A percentile compares a stretch with the other conserved stretches of the same genome.
Evolutionary conservation across 2,797 vertebrate species (phyloP).

Genomic region (Protonibea diacanthus): DNA sequence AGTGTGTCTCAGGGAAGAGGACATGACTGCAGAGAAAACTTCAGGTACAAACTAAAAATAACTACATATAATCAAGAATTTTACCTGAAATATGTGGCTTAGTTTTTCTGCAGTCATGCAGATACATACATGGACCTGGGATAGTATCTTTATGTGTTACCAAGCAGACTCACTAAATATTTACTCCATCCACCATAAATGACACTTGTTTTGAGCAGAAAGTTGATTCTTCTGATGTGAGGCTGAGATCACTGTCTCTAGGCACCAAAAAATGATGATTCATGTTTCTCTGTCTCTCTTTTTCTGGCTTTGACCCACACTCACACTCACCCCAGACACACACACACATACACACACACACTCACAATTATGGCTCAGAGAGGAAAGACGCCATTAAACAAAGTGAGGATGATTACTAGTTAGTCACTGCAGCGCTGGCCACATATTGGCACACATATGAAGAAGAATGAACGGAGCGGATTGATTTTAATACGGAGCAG

Average conservation of each 20-base stretch:
- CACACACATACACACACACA: too few species aligned
- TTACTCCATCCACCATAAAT: not conserved
- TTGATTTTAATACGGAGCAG: slow-evolving; percentile 4
- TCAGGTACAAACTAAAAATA: too few species aligned
- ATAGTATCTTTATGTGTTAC: not conserved
- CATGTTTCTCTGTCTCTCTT: slow-evolving; percentile 13
- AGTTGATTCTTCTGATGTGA: not conserved
- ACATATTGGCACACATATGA: not conserved
- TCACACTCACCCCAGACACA: not conserved
- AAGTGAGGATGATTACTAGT: slow-evolving; percentile 25
- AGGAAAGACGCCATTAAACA: slow-evolving; percentile 22
- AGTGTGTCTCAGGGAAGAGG: too few species aligned
- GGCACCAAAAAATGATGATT: slow-evolving; percentile 53
- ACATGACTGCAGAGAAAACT: too few species aligned
- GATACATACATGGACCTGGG: too few species aligned
- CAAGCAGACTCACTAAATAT: not conserved
- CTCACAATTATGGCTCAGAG: slow-evolving; percentile 24
- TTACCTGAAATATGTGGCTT: too few species aligned
- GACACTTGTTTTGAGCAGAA: not conserved
- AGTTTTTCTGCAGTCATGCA: too few species aligned
- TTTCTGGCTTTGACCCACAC: not conserved
- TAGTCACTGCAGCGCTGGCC: slow-evolving; percentile 14
- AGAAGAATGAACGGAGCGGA: not conserved
- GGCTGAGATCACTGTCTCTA: slow-evolving; percentile 36
- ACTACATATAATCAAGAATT: too few species aligned